phyloP scores from a whole-genome alignment of 2,888 invertebrate genomes.

The Elaeidobius kamerunicus region DNA sequence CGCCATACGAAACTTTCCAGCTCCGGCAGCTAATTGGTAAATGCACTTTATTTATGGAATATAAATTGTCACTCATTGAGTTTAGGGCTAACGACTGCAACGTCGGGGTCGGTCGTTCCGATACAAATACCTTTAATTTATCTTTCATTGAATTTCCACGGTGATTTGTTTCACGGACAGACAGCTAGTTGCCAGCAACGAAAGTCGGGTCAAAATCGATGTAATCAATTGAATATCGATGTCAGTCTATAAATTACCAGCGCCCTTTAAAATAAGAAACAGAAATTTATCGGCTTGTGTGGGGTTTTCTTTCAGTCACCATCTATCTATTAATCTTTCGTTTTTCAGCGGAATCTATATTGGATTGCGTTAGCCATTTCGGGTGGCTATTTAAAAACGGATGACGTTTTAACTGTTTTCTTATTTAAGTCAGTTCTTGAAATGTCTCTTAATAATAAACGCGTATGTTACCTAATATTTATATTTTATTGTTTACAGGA shows the following conservation, averaged over 20 bases:
- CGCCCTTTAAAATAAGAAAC: constrained; percentile 27
- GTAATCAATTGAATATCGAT: constrained; percentile 29
- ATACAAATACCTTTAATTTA: constrained; percentile 29
- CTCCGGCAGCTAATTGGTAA: no score
- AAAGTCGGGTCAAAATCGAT: constrained; percentile 26
- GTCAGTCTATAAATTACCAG: constrained; percentile 27
- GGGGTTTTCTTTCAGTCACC: constrained; percentile 18
- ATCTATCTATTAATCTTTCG: constrained; percentile 24
- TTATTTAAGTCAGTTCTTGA: no score
- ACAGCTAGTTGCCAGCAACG: constrained; percentile 24
- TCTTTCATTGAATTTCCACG: constrained; percentile 28
- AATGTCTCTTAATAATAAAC: no score
- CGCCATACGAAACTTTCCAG: no score
- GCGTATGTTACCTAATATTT: no score
- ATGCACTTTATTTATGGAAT: background rate
- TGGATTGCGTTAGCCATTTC: background rate
- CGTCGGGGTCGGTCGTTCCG: constrained; percentile 13
- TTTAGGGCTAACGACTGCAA: constrained; percentile 17
- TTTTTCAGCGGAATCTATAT: constrained; percentile 2
- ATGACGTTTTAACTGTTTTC: background rate
- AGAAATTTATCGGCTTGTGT: constrained; percentile 22
- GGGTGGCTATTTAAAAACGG: background rate
- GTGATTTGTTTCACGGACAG: constrained; percentile 24
- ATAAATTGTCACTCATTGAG: constrained; percentile 4
- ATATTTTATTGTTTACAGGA: no score